Conservation (phyloP, 92 coral and sea anemone species). For the Heliopora coerulea region DNA sequence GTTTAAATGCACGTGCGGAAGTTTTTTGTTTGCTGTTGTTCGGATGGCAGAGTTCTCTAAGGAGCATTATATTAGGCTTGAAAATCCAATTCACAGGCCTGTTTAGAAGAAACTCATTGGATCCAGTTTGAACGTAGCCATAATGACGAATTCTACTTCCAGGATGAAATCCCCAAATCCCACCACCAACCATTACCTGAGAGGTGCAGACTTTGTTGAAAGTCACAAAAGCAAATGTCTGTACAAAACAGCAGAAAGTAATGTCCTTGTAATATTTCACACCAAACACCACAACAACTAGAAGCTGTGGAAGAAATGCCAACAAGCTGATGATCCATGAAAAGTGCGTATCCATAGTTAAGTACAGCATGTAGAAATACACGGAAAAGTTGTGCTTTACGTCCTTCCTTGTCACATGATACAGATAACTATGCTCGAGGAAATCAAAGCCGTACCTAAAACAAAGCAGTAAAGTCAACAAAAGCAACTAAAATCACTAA, state of each 20-base stretch:
- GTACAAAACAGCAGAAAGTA: slow-evolving; percentile 86
- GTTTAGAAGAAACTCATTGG: too few species aligned
- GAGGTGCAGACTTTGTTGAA: slow-evolving; percentile 99
- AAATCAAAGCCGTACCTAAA: slow-evolving; percentile 94
- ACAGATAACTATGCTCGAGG: slow-evolving; percentile 88
- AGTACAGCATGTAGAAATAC: slow-evolving; percentile 92
- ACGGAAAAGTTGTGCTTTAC: slow-evolving; percentile 96
- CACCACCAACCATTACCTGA: slow-evolving; percentile 72
- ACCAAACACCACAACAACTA: slow-evolving; percentile 72
- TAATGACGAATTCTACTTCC: too few species aligned
- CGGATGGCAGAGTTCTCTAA: too few species aligned
- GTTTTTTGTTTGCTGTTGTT: too few species aligned
- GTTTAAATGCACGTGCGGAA: too few species aligned
- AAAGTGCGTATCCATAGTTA: slow-evolving; percentile 68
- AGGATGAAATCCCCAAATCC: too few species aligned
- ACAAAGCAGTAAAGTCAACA: background rate
- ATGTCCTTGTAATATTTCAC: slow-evolving; percentile 71
- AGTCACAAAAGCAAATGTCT: slow-evolving; percentile 96
- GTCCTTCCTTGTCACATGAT: slow-evolving; percentile 91
- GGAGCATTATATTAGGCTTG: too few species aligned
- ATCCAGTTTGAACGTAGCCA: too few species aligned
- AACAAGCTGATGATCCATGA: slow-evolving; percentile 70
- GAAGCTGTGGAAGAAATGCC: slow-evolving; percentile 84
- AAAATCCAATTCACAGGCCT: too few species aligned
- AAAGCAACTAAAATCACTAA: too few species aligned